These are phyloP conservation scores for Drosophila kanapiae DNA, from an alignment of 1,140 invertebrate species.

Conservation along the genomic window DNA sequence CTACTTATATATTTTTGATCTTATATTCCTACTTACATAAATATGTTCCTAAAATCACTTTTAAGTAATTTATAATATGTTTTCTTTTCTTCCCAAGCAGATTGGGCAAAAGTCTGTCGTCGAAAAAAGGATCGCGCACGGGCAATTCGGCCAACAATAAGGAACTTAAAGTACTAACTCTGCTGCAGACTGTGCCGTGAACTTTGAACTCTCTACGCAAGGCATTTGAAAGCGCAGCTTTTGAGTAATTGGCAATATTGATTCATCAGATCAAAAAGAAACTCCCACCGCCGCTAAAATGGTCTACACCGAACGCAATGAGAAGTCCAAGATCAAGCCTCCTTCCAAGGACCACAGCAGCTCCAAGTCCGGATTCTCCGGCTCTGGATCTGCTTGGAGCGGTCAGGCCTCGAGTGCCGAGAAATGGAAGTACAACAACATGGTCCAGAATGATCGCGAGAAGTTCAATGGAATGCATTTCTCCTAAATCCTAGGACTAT, in stretches of 20 bases:
- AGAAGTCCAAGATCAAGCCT: slow-evolving; percentile 60
- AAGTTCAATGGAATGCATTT: slow-evolving; percentile 81
- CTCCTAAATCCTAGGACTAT: slow-evolving; percentile 42
- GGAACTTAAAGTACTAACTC: slow-evolving; percentile 91
- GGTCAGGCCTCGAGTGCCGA: slow-evolving; percentile 65
- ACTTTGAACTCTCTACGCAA: slow-evolving; percentile 39
- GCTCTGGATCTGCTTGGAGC: slow-evolving; percentile 49
- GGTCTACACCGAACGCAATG: slow-evolving; percentile 79
- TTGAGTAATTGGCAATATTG: slow-evolving; percentile 47
- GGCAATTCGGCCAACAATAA: slow-evolving; percentile 90
- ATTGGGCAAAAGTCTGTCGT: slow-evolving; percentile 89
- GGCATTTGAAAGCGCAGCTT: slow-evolving; percentile 37
- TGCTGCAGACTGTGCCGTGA: slow-evolving; percentile 91
- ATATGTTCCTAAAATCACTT: background rate
- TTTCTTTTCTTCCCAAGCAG: slow-evolving; percentile 73
- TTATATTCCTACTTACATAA: background rate
- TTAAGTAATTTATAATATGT: background rate
- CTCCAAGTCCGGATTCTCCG: slow-evolving; percentile 4
- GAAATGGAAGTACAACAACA: slow-evolving; percentile 84
- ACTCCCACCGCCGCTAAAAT: slow-evolving; percentile 46
- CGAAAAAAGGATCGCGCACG: slow-evolving; percentile 89
- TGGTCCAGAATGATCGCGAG: slow-evolving; percentile 78
- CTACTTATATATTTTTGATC: background rate
- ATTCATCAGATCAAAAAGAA: slow-evolving; percentile 16
- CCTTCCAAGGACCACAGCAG: slow-evolving; percentile 26